phyloP scores from a whole-genome alignment of 2,888 invertebrate species.

The Phalangium opilio region DNA sequence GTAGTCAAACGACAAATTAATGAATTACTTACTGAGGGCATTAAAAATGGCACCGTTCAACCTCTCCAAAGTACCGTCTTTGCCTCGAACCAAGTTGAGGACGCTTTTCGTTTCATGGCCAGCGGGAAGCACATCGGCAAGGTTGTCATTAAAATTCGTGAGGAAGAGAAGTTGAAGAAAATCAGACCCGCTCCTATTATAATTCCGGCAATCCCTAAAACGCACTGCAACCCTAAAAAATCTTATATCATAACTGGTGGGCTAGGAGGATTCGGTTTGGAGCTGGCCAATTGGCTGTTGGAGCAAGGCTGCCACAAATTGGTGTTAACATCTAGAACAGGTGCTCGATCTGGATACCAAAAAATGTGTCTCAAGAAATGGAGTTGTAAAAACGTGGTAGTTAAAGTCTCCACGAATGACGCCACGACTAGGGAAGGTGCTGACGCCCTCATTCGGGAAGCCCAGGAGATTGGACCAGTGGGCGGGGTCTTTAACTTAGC shows the following conservation, averaged over 20 bases:
- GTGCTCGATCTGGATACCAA: slow-evolving; percentile 84
- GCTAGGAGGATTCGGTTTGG: slow-evolving; percentile 90
- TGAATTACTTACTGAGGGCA: slow-evolving; percentile 63
- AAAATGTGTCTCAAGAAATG: slow-evolving; percentile 56
- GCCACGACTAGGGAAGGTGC: slow-evolving; percentile 55
- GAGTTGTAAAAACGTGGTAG: slow-evolving; percentile 45
- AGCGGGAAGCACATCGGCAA: slow-evolving; percentile 96
- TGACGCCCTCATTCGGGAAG: slow-evolving; percentile 46
- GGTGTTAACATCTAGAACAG: slow-evolving; percentile 74
- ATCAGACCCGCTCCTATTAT: slow-evolving; percentile 24
- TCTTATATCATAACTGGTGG: slow-evolving; percentile 47
- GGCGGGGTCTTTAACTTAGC: slow-evolving; percentile 91
- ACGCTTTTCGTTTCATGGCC: slow-evolving; percentile 86
- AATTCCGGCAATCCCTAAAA: slow-evolving; percentile 65
- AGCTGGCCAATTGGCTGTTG: slow-evolving; percentile 78
- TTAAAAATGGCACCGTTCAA: slow-evolving; percentile 67
- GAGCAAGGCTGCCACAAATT: slow-evolving; percentile 68
- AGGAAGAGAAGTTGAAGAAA: slow-evolving; percentile 64
- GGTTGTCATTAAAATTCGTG: slow-evolving; percentile 73
- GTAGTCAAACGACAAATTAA: slow-evolving; percentile 56
- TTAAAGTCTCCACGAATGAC: slow-evolving; percentile 53
- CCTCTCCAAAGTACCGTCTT: slow-evolving; percentile 79
- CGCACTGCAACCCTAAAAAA: slow-evolving; percentile 46
- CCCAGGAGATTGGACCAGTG: slow-evolving; percentile 50
- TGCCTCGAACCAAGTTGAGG: slow-evolving; percentile 69